A percentile compares a stretch with the other conserved stretches of the same genome.
phyloP scores from a whole-genome alignment of 2,888 invertebrate species.

The Sarcophaga carnaria region DNA sequence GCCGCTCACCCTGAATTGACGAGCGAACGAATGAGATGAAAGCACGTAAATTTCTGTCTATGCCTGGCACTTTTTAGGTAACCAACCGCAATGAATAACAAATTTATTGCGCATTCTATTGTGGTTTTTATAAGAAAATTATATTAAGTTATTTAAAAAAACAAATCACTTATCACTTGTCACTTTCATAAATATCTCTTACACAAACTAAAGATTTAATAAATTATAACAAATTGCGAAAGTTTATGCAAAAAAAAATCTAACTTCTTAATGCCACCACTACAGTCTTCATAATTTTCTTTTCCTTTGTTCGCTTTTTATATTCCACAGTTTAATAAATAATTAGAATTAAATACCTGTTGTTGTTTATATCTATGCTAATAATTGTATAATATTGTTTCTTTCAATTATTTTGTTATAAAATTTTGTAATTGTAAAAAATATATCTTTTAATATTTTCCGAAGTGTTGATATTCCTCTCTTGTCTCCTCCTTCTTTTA shows the following conservation, averaged over 20 bases:
- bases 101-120: constrained; percentile 54
- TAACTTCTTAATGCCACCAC: constrained; percentile 9
- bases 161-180: constrained; percentile 35
- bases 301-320: not conserved
- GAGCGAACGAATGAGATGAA: constrained; percentile 12
- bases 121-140: constrained; percentile 45
- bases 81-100: constrained; percentile 43
- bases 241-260: constrained; percentile 10
- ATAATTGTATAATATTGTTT: constrained; percentile 41
- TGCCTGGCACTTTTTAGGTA: constrained; percentile 34
- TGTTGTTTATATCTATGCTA: not conserved
- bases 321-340: not conserved
- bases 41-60: constrained; percentile 31
- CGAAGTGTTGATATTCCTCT: constrained; percentile 39
- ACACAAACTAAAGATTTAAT: constrained; percentile 4
- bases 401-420: constrained; percentile 57
- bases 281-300: constrained; percentile 1
- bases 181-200: constrained; percentile 6
- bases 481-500: constrained; percentile 26
- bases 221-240: constrained; percentile 9
- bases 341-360: constrained; percentile 60
- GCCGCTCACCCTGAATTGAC: constrained; percentile 53
- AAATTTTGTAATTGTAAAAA: constrained; percentile 57
- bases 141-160: constrained; percentile 12
- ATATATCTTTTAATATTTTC: constrained; percentile 59